phyloP scores from a whole-genome alignment of 2,113 vertebrate genomes.

The Oriolus oriolus region DNA sequence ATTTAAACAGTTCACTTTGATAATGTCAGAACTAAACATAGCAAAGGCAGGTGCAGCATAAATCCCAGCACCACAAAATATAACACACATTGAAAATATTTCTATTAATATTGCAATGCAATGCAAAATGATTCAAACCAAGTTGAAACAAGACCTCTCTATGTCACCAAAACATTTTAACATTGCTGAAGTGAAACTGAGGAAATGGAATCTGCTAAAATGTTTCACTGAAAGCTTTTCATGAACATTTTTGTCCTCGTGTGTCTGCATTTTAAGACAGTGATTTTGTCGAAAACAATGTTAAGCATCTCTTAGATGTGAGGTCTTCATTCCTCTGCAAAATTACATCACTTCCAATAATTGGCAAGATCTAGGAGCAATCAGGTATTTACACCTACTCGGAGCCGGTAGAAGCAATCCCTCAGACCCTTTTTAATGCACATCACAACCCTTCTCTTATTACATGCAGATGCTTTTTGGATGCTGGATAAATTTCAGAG shows the following conservation, averaged over 20 bases:
- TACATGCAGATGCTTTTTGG: not conserved
- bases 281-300: not conserved
- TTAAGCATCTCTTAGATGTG: not conserved
- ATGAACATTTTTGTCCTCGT: not conserved
- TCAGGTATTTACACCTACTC: not conserved
- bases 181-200: not conserved
- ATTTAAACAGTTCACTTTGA: not conserved
- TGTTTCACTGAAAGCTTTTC: not conserved
- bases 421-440: not conserved
- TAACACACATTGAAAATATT: not conserved
- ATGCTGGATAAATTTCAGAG: not conserved
- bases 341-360: not conserved
- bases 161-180: not conserved
- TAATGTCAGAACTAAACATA: not conserved
- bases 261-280: not conserved
- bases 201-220: not conserved
- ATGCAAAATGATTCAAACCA: not conserved
- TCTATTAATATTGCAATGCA: slow-evolving; percentile 2
- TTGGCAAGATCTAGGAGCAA: not conserved
- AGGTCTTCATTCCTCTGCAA: not conserved
- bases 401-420: not conserved
- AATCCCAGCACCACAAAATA: not conserved
- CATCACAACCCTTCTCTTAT: not conserved
- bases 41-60: not conserved
- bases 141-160: not conserved